These are phyloP conservation scores for Gymnocephalus cernua DNA, from an alignment of 2,113 vertebrate species.

Conservation along the genomic window DNA sequence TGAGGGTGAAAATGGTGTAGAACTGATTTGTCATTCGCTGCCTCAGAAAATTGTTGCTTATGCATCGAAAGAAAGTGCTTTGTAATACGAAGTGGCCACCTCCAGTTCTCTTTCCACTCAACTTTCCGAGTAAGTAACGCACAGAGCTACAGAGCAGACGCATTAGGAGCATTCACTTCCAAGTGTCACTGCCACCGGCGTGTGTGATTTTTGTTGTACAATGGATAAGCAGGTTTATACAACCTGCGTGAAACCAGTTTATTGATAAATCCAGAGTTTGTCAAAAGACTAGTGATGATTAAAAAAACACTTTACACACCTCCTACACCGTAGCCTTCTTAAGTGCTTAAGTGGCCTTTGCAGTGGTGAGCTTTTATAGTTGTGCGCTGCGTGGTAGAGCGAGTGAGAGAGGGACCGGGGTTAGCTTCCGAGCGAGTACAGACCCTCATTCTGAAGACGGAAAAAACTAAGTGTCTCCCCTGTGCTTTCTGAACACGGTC, in stretches of 20 bases:
- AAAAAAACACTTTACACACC: no score
- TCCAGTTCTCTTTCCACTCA: conserved; percentile 27
- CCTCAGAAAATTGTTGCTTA: conserved; percentile 17
- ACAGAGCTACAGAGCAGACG: neutral
- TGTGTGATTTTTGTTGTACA: neutral
- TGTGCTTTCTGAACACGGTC: no score
- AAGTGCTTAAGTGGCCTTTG: no score
- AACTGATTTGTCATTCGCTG: conserved; percentile 32
- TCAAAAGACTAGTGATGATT: neutral
- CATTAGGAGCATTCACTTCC: conserved; percentile 1
- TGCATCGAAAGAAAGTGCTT: conserved; percentile 33
- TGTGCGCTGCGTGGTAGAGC: no score
- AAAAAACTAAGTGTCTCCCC: no score
- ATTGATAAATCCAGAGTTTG: neutral
- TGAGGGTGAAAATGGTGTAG: neutral
- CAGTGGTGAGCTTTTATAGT: no score
- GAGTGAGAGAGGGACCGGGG: no score
- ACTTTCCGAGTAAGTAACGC: neutral
- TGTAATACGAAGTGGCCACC: conserved; percentile 23
- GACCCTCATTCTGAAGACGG: no score
- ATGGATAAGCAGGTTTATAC: neutral
- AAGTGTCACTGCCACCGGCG: neutral
- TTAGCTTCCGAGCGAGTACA: no score
- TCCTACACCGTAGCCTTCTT: no score
- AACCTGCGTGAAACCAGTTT: neutral